phyloP scores from a whole-genome alignment of 2,888 invertebrate genomes.

The Meloe dianella region DNA sequence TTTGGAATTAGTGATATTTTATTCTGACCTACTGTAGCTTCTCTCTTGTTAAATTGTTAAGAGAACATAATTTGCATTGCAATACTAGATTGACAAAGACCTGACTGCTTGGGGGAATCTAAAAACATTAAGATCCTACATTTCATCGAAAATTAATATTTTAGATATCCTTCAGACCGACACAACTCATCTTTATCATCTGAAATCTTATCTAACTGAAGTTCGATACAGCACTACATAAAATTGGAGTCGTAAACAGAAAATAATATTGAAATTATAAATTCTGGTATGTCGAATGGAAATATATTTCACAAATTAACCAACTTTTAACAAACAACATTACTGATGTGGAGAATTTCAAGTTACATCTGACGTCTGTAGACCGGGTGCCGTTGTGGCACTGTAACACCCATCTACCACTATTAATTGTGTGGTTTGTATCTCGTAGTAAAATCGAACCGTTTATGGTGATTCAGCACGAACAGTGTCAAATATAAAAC shows the following conservation, averaged over 20 bases:
- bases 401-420: not conserved
- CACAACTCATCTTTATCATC: no score
- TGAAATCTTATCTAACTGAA: no score
- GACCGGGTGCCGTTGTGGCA: not conserved
- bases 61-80: not conserved
- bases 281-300: no score
- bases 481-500: slow-evolving; percentile 51
- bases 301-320: no score
- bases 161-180: no score
- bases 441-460: slow-evolving; percentile 51
- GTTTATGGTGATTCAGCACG: slow-evolving; percentile 52
- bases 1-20: slow-evolving; percentile 36
- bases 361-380: not conserved
- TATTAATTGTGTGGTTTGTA: slow-evolving; percentile 29
- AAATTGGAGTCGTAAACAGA: no score
- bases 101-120: not conserved
- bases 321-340: no score
- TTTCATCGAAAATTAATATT: not conserved
- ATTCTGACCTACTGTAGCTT: slow-evolving; percentile 31
- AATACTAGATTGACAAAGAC: not conserved
- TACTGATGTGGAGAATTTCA: no score
- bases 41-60: not conserved
- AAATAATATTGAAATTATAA: no score
- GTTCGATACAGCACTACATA: no score
- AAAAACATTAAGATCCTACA: not conserved